phyloP scores from a whole-genome alignment of 1,140 invertebrate genomes.

The Scylla paramamosain region DNA sequence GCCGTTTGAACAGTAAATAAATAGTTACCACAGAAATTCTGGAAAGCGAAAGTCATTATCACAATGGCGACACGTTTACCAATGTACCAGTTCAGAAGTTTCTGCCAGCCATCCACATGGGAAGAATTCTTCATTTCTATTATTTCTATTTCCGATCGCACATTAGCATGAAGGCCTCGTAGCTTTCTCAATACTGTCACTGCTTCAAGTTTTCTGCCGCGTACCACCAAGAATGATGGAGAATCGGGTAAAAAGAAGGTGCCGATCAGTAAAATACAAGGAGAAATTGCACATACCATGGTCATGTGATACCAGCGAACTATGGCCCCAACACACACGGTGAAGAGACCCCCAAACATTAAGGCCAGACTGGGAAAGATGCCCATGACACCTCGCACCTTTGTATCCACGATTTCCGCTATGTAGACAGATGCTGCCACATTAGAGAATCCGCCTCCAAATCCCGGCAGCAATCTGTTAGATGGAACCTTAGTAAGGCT shows the following conservation, averaged over 20 bases:
- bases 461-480: slow-evolving; percentile 46
- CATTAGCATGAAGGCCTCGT: slow-evolving; percentile 46
- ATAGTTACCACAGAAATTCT: slow-evolving; percentile 67
- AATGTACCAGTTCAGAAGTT: not conserved
- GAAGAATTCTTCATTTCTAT: slow-evolving; percentile 30
- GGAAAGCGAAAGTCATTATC: slow-evolving; percentile 55
- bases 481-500: not conserved
- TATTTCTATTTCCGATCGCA: slow-evolving; percentile 37
- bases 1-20: slow-evolving; percentile 56
- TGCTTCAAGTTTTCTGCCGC: not conserved
- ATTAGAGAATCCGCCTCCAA: slow-evolving; percentile 27
- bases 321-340: slow-evolving; percentile 27
- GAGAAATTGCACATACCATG: slow-evolving; percentile 52
- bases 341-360: slow-evolving; percentile 57
- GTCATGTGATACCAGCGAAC: slow-evolving; percentile 57
- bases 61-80: slow-evolving; percentile 24
- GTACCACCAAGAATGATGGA: slow-evolving; percentile 41
- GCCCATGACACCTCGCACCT: slow-evolving; percentile 53
- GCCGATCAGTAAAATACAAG: not conserved
- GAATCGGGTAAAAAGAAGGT: slow-evolving; percentile 49
- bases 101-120: not conserved
- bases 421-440: slow-evolving; percentile 32
- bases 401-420: slow-evolving; percentile 49
- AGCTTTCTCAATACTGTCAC: slow-evolving; percentile 10
- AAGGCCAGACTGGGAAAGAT: slow-evolving; percentile 26